Conservation (phyloP, 2,113 vertebrate species). For the Lepus europaeus region DNA sequence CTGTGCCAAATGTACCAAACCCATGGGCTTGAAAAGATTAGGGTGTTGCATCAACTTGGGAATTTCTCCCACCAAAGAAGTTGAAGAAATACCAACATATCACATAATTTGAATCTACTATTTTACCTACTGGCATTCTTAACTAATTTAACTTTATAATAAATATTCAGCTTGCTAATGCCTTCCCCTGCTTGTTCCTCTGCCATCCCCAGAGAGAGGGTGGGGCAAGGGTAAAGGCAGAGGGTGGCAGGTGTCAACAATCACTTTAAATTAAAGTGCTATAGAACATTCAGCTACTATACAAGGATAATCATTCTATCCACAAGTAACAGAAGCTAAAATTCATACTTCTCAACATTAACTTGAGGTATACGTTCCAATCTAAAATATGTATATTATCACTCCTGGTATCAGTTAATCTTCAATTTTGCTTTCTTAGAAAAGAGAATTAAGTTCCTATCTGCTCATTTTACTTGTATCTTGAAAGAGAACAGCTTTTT, state of each 20-base stretch:
- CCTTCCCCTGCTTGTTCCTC: not conserved
- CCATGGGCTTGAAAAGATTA: not conserved
- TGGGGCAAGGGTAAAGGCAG: not conserved
- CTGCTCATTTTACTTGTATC: conserved; percentile 35
- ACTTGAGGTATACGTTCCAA: not conserved
- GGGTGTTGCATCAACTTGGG: not conserved
- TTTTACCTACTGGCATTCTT: not conserved
- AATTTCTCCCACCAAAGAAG: not conserved
- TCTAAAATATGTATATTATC: conserved; percentile 11
- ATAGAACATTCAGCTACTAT: not conserved
- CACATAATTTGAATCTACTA: not conserved
- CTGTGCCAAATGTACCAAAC: not conserved
- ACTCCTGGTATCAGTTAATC: not conserved
- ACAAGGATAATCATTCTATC: conserved; percentile 19
- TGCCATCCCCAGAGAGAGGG: not conserved
- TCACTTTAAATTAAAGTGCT: not conserved
- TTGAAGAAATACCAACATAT: not conserved
- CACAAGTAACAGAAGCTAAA: conserved; percentile 9
- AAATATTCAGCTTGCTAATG: not conserved
- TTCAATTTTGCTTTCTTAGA: conserved; percentile 43
- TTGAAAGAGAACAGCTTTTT: not conserved
- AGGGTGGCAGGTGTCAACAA: not conserved
- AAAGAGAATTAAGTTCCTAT: conserved; percentile 3
- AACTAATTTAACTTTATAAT: not conserved
- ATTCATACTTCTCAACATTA: not conserved